Evolutionary conservation across 2,888 invertebrate genomes (phyloP).

Genomic region (Pristionchus japonicus): DNA sequence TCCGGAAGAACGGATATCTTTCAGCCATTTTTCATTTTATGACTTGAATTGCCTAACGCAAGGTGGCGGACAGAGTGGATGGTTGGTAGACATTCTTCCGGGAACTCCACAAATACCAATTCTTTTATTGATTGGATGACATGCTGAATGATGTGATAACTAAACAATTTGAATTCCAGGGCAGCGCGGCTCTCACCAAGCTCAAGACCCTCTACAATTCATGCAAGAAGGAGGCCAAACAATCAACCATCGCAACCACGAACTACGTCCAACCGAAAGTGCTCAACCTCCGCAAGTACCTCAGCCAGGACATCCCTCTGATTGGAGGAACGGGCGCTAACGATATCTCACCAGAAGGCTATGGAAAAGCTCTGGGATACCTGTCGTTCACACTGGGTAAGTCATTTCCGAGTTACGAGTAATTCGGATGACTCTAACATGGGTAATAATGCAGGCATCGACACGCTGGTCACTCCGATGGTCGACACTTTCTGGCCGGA

Average conservation of each 20-base stretch:
- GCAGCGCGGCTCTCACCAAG: not conserved
- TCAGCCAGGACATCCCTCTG: constrained; percentile 21
- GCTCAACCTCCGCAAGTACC: not conserved
- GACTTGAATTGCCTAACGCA: too few species aligned
- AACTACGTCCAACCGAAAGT: constrained; percentile 22
- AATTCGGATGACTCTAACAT: not conserved
- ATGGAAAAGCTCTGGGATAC: not conserved
- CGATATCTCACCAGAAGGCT: not conserved
- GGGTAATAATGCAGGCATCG: not conserved
- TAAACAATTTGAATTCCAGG: too few species aligned
- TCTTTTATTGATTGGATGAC: too few species aligned
- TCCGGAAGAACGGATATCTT: too few species aligned
- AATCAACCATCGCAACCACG: not conserved
- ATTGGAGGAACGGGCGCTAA: not conserved
- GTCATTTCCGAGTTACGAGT: too few species aligned
- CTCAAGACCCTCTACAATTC: constrained; percentile 30
- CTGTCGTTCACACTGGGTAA: not conserved
- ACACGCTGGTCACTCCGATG: constrained; percentile 21
- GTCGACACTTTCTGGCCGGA: constrained; percentile 38
- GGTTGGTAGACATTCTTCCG: too few species aligned
- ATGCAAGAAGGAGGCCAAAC: not conserved
- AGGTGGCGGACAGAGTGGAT: too few species aligned
- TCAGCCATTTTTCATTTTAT: too few species aligned
- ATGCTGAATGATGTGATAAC: too few species aligned
- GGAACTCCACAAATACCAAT: too few species aligned